Evolutionary conservation across 2,797 vertebrate species (phyloP).

Genomic region (Pampus argenteus): DNA sequence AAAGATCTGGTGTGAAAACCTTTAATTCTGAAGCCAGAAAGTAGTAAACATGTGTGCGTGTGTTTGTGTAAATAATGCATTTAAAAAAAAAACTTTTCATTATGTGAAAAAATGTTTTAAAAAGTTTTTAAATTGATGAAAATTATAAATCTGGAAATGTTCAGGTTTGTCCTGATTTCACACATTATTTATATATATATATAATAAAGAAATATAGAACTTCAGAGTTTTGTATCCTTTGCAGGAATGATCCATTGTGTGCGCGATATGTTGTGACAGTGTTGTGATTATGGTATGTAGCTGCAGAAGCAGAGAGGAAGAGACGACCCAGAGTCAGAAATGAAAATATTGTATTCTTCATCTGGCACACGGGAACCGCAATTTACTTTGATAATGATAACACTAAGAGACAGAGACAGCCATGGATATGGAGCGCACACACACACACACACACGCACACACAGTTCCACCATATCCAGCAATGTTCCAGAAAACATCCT

Average conservation of each 20-base stretch:
- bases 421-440: slow-evolving; percentile 49
- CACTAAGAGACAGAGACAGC: slow-evolving; percentile 76
- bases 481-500: slow-evolving; percentile 22
- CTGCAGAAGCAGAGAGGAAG: slow-evolving; percentile 40
- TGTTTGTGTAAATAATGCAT: too few relatives aligned
- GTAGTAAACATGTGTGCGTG: not conserved
- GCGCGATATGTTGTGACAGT: slow-evolving; percentile 71
- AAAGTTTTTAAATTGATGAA: not conserved
- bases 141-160: not conserved
- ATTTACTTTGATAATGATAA: slow-evolving; percentile 81
- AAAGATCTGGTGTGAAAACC: not conserved
- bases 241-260: slow-evolving; percentile 63
- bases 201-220: slow-evolving; percentile 17
- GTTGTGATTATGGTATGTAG: slow-evolving; percentile 68
- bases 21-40: not conserved
- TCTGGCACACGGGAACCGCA: slow-evolving; percentile 64
- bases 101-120: too few relatives aligned
- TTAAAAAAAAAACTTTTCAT: too few relatives aligned
- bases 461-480: not conserved
- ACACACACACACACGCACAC: slow-evolving; percentile 20
- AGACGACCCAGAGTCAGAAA: slow-evolving; percentile 58
- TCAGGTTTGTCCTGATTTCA: not conserved
- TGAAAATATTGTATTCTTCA: slow-evolving; percentile 80
- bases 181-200: not conserved
- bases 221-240: not conserved